Evolutionary conservation across 1,140 invertebrate species (phyloP).

Genomic region (Aporrectodea caliginosa): DNA sequence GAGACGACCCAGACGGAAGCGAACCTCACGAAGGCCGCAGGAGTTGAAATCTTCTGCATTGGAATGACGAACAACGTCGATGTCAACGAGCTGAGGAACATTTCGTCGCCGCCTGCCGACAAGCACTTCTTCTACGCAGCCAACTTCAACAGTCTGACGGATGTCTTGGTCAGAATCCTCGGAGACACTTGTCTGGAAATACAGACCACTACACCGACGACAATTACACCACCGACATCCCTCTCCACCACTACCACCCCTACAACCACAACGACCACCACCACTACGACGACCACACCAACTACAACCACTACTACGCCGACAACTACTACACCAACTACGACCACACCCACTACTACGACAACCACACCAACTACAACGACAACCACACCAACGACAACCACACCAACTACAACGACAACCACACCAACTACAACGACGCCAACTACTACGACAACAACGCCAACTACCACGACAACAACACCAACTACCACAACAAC

Average conservation of each 20-base stretch:
- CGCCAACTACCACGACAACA: not conserved
- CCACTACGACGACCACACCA: not conserved
- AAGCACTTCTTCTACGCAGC: conserved; percentile 6
- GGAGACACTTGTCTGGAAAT: not conserved
- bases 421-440: not conserved
- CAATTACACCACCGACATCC: not conserved
- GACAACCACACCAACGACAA: not conserved
- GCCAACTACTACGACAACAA: not conserved
- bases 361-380: not conserved
- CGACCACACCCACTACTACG: not conserved
- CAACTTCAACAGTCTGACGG: not conserved
- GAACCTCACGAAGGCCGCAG: conserved; percentile 1
- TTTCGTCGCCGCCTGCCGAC: not conserved
- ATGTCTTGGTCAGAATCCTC: not conserved
- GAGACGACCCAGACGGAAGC: conserved; percentile 13
- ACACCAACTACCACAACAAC: conserved; percentile 6
- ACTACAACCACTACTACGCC: conserved; percentile 9
- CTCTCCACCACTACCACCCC: not conserved
- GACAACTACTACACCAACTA: not conserved
- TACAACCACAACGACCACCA: not conserved
- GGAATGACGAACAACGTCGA: conserved; percentile 25
- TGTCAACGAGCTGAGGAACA: conserved; percentile 6
- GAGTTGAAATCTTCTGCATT: conserved; percentile 17
- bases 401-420: not conserved
- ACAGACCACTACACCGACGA: not conserved